Conservation (phyloP, 2,113 vertebrate genomes). For the Echinops telfairi region DNA sequence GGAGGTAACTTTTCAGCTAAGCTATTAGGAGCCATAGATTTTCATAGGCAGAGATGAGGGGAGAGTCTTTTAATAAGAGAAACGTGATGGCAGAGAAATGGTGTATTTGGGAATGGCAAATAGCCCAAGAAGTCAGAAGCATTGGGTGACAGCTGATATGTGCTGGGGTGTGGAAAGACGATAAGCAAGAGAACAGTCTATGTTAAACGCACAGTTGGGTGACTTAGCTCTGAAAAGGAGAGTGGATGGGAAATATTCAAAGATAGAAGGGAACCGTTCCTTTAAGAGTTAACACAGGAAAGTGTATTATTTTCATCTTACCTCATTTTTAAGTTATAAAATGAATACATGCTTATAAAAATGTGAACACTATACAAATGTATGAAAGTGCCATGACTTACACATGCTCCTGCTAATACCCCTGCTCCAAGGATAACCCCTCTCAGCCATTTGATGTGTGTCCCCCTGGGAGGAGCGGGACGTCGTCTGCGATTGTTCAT, state of each 20-base stretch:
- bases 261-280: neutral
- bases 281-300: slow-evolving; percentile 30
- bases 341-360: slow-evolving; percentile 2
- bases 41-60: too few relatives aligned
- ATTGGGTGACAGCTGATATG: too few relatives aligned
- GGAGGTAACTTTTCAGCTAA: too few relatives aligned
- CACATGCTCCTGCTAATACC: neutral
- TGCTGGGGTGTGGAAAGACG: too few relatives aligned
- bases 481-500: neutral
- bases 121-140: too few relatives aligned
- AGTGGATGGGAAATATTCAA: neutral
- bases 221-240: too few relatives aligned
- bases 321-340: slow-evolving; percentile 34
- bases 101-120: too few relatives aligned
- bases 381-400: slow-evolving; percentile 7
- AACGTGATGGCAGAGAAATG: too few relatives aligned
- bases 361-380: slow-evolving; percentile 14
- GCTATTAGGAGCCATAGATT: too few relatives aligned
- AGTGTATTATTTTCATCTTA: slow-evolving; percentile 18
- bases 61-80: too few relatives aligned
- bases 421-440: neutral
- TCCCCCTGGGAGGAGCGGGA: neutral
- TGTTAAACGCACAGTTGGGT: too few relatives aligned
- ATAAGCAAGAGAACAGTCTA: too few relatives aligned
- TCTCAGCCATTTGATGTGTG: neutral